These are phyloP conservation scores for Ectobius pallidus DNA, from an alignment of 2,888 invertebrate genomes.

Conservation along the genomic window DNA sequence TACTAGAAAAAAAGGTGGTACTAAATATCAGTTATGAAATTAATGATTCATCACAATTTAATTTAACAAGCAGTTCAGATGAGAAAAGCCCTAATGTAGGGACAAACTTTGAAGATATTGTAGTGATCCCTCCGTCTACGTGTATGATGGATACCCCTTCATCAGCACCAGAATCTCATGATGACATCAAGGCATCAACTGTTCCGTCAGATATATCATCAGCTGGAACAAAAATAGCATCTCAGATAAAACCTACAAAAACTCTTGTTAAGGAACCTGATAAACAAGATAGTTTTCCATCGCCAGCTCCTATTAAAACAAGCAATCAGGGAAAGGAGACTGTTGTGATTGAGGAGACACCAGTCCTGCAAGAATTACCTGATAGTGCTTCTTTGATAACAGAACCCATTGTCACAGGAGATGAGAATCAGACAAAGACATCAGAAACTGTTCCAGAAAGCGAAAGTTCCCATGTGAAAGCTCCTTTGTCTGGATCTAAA, in stretches of 20 bases:
- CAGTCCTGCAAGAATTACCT: background rate
- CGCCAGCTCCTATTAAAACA: constrained; percentile 37
- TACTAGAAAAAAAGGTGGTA: constrained; percentile 69
- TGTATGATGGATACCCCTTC: background rate
- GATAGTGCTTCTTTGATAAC: background rate
- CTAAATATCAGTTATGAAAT: constrained; percentile 58
- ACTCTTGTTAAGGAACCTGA: constrained; percentile 48
- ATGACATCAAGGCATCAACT: background rate
- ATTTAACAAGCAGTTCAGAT: background rate
- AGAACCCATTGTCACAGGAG: background rate
- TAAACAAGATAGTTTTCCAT: background rate
- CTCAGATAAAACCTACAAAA: constrained; percentile 56
- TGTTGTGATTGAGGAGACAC: background rate
- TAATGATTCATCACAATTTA: background rate
- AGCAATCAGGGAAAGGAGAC: constrained; percentile 27
- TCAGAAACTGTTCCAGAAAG: background rate
- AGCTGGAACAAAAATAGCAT: constrained; percentile 33
- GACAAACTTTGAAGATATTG: constrained; percentile 1
- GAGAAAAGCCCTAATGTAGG: background rate
- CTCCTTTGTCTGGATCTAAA: background rate
- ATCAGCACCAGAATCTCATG: background rate
- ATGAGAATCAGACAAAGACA: background rate
- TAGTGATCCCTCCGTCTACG: background rate
- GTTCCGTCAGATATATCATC: background rate
- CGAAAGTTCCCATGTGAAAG: background rate